Evolutionary conservation across 1,140 invertebrate genomes (phyloP), one percentile per base, ranked within the genome.

Genomic region (Papilio helenus): DNA sequence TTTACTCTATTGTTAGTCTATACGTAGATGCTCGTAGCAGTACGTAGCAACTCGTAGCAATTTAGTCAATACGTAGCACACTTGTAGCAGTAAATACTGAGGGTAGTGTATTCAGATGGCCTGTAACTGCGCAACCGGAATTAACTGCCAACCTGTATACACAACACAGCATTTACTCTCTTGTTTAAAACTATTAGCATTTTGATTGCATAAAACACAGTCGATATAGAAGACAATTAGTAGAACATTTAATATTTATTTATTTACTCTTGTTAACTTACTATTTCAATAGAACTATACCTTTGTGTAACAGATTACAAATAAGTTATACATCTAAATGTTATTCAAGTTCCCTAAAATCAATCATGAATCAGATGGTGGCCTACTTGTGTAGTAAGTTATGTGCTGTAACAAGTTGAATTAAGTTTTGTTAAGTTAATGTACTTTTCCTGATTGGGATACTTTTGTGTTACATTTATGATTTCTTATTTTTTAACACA

Each of bases 321-420:
- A 26, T 29, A 34, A 68, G 34, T 68, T 68, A 29, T 68, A 68
- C 61, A 68, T 29, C 23, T 26, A 68, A 68, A 26, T 68, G 61
- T 68, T 68, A 68, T 26, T 5, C 14, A 12, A 68, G 61, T 29
- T 68, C 26, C 61, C 20, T 20, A 61, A 61, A 61, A 68, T 34
- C 23, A 68, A 68, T 68, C 61, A 68, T 68, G 61, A 68, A 68
- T 68, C 61, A 68, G 61, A 29, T 68, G 61, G 26, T 68, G 61
- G 23, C 61, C 61, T 26, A 61, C 14, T 61, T 26, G 55, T n/a
- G 20, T 58, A 68, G 61, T 68, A 34, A 68, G 61, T 68, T 68
- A 61, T 61, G 61, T 68, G 26, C 14, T 68, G 29, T 68, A 68
- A 29, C 14, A 16, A 29, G 26, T 23, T 16, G 26, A 68, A 68